Percentiles rank a stretch among this genome's conserved stretches.
Conservation (phyloP, 2,113 vertebrate species). For the Paramormyrops kingsleyae region DNA sequence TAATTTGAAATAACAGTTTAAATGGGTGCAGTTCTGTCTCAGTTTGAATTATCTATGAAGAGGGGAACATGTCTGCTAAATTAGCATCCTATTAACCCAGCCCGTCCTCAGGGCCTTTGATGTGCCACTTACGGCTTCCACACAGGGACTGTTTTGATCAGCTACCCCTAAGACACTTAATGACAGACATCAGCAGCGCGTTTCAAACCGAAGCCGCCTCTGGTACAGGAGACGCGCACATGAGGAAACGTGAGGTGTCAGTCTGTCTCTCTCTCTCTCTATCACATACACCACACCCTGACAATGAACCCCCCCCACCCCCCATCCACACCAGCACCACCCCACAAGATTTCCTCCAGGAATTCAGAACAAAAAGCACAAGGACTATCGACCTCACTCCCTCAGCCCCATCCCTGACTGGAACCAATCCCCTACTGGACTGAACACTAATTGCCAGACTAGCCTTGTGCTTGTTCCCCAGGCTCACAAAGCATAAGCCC, state of each 20-base stretch:
- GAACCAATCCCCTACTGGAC: background rate
- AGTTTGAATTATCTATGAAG: background rate
- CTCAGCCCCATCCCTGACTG: background rate
- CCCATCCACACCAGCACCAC: background rate
- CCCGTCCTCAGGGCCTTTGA: background rate
- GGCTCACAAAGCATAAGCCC: background rate
- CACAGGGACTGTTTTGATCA: conserved; percentile 1
- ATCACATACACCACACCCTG: background rate
- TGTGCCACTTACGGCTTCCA: background rate
- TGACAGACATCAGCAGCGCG: background rate
- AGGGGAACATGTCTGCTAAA: conserved; percentile 1
- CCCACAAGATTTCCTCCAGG: background rate
- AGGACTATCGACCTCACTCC: background rate
- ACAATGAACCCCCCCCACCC: background rate
- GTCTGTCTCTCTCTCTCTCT: background rate
- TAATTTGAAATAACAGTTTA: background rate
- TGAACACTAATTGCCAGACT: background rate
- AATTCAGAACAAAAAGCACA: background rate
- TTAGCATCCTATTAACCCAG: conserved; percentile 8
- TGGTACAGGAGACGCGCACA: background rate
- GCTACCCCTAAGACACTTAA: background rate
- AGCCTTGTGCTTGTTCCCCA: background rate
- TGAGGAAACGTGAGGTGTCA: background rate
- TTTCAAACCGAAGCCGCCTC: background rate
- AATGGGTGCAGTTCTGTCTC: background rate